Evolutionary conservation across 2,113 vertebrate species (phyloP), one percentile per base, ranked within the genome.

Genomic region (Orientallactaga bullata): DNA sequence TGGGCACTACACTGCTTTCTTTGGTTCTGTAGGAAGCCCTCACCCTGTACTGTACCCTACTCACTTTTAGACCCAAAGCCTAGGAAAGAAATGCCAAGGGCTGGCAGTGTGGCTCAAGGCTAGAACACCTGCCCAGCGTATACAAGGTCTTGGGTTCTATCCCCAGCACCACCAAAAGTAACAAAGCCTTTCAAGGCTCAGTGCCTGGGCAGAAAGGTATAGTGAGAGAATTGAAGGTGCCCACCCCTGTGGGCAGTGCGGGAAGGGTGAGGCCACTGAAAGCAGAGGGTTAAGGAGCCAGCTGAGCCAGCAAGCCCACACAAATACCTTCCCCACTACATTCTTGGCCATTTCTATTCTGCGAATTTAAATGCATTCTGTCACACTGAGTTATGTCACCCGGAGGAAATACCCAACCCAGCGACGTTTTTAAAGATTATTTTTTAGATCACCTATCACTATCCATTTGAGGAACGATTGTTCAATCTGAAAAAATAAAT

Each of bases 391-490:
- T 97, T 97, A 97, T 97, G 94, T 97, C 95, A 97, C 95, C 89
- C 30, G 18, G 89, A 95, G 96, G 96, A 97, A 96, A 96, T 96
- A 95, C 96, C 96, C 95, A 95, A 95, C 93, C 77, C 73, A 21
- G 92, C 82, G 88, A 97, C 90, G 80, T 97, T 97, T 96, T 97
- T 96, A 97, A 97, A 97, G 97, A 97, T 97, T 97, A 97, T 97
- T 96, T 97, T 97, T 96, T 96, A 97, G 97, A 97, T 97, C 96
- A 97, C 97, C 96, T 97, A 97, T 97, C 97, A 95, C 97, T 97
- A 97, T 97, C 96, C 95, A 96, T 97, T 97, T 97, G 97, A 96
- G 94, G 94, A 94, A 95, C 83, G 95, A 97, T 94, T 93, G 82
- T 35, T 95, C 97, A 97, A 97, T 95, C 92, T 94, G 82, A 97